A percentile compares a stretch with the other conserved stretches of the same genome.
These are phyloP conservation scores for Beroe ovata DNA, from an alignment of 37 sponge, comb jelly and placozoan genomes.

Conservation along the genomic window DNA sequence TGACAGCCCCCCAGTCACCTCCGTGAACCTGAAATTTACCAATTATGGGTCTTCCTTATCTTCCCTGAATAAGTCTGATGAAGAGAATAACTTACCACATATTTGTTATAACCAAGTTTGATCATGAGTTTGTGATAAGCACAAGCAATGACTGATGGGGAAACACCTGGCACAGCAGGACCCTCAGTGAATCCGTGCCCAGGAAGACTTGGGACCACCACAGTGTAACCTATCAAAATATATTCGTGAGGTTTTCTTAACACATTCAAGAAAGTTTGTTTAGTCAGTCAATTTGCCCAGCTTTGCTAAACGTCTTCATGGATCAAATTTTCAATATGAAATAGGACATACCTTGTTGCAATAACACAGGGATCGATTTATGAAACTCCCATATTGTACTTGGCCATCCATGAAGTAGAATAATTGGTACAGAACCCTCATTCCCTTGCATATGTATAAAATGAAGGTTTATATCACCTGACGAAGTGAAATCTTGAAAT, in stretches of 20 bases:
- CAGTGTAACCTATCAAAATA: conserved; percentile 27
- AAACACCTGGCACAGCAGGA: conserved; percentile 25
- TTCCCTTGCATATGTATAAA: conserved; percentile 32
- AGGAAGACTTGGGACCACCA: conserved; percentile 37
- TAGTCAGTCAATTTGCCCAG: too few species aligned
- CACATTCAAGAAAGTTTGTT: too few species aligned
- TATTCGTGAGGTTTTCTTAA: too few species aligned
- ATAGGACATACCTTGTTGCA: conserved; percentile 31
- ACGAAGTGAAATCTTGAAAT: too few species aligned
- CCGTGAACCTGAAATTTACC: conserved; percentile 36
- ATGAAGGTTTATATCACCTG: conserved; percentile 57
- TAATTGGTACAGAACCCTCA: not conserved
- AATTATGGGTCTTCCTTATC: too few species aligned
- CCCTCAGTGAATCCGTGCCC: conserved; percentile 41
- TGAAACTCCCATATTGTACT: conserved; percentile 58
- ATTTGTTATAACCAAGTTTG: conserved; percentile 42
- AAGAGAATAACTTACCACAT: conserved; percentile 64
- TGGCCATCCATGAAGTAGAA: conserved; percentile 60
- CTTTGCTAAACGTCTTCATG: too few species aligned
- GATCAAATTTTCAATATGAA: too few species aligned
- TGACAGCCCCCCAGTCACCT: conserved; percentile 60
- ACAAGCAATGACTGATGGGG: conserved; percentile 11
- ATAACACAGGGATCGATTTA: conserved; percentile 14
- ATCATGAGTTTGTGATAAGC: conserved; percentile 30
- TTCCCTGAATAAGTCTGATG: too few species aligned